Base-by-base conservation (phyloP, 2,113 vertebrate genomes). In the Meleagris gallopavo region DNA sequence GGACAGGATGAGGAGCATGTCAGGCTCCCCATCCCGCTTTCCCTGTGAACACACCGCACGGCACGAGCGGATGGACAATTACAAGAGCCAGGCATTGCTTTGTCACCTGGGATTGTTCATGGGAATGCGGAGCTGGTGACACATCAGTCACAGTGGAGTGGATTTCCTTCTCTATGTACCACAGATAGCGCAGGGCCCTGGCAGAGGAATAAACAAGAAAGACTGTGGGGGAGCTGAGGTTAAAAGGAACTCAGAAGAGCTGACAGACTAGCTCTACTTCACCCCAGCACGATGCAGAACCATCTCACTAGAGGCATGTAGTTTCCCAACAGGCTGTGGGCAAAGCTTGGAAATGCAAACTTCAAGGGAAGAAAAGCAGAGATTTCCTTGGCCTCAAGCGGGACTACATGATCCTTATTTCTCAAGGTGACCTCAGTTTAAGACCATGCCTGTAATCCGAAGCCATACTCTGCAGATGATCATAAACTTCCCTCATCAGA, bases 271-370 rank as follows among this genome's bases (percentile, higher is more conserved):
- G 0, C 14, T 76, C 43, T 29, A 38, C 29, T 48, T 65, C 34
- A 78, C 41, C 67, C 48, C 62, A 48, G 24, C 7, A 2, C 0
- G 14, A 85, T 2, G 12, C 38, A 73, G 62, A 90, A 88, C 46
- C 10, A 19, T 30, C 58, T 72, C 43, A 21, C 45, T 14, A 24
- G 66, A 69, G 25, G 57, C 46, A 55, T 2, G 0, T 0, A 1
- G 41, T 11, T 73, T 90, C 20, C 25, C 67, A 61, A 0, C 0
- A 10, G 48, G 13, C 17, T 34, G 17, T 0, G 0, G 25, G 40
- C 8, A 91, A 86, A 76, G 80, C 61, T 10, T 29, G 9, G 22
- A 48, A 70, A 64, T 46, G 46, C 0, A 0, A 57, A 24, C 40
- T 92, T 80, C 58, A 70, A 24, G 62, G 52, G 30, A 82, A 87